phyloP scores from a whole-genome alignment of 2,888 invertebrate species.

The Leucania comma region DNA sequence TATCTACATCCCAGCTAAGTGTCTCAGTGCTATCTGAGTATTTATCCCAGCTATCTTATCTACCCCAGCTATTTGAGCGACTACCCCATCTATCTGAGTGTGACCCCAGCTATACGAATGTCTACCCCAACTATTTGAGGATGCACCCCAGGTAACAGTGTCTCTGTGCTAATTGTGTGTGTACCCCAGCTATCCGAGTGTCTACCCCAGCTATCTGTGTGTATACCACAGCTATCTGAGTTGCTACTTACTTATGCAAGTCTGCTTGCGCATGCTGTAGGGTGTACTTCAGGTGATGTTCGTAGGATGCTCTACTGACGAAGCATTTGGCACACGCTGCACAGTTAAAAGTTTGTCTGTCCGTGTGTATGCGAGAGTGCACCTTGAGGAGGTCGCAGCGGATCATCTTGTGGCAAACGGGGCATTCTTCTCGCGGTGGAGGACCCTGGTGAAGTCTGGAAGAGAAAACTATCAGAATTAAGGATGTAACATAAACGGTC shows the following conservation, averaged over 20 bases:
- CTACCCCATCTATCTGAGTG: not conserved
- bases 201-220: not conserved
- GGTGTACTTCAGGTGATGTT: constrained; percentile 80
- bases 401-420: constrained; percentile 75
- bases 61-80: not conserved
- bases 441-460: constrained; percentile 73
- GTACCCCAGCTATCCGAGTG: not conserved
- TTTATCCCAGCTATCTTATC: too few species aligned
- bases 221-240: not conserved
- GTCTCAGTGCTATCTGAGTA: too few species aligned
- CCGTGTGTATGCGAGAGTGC: constrained; percentile 74
- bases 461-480: not conserved
- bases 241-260: constrained; percentile 73
- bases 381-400: constrained; percentile 69
- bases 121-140: not conserved
- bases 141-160: not conserved
- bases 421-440: constrained; percentile 73
- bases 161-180: not conserved
- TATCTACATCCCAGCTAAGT: too few species aligned
- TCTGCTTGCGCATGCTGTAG: constrained; percentile 73
- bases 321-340: constrained; percentile 76
- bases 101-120: too few species aligned
- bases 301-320: constrained; percentile 78
- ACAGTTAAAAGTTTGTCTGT: constrained; percentile 68
- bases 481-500: too few species aligned